These are phyloP conservation scores for Trichosurus vulpecula DNA, from an alignment of 2,797 vertebrate genomes.

Conservation along the genomic window DNA sequence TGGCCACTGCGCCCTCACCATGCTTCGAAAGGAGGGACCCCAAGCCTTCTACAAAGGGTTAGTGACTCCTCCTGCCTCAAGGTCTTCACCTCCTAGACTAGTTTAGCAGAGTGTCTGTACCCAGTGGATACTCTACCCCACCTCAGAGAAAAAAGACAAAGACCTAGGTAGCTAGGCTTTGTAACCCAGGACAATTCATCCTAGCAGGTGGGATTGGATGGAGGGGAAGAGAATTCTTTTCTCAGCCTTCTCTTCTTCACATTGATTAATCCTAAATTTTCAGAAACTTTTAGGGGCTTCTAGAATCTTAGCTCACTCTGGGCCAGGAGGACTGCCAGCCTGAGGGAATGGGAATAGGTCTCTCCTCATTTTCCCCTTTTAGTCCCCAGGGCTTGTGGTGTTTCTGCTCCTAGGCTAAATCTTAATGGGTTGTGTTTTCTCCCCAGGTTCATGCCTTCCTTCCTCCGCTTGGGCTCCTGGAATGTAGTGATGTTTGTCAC, in stretches of 20 bases:
- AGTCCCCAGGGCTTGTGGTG: not conserved
- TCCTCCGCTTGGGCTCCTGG: conserved; percentile 94
- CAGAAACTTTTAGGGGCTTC: no score
- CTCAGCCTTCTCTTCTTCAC: no score
- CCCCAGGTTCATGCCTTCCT: conserved; percentile 93
- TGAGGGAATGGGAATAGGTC: not conserved
- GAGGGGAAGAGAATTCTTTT: no score
- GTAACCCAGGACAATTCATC: not conserved
- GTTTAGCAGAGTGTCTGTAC: no score
- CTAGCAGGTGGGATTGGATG: no score
- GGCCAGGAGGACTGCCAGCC: not conserved
- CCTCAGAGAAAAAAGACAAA: not conserved
- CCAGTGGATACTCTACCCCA: not conserved
- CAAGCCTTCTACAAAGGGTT: conserved; percentile 95
- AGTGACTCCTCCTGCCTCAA: conserved; percentile 57
- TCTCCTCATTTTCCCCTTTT: rapidly evolving
- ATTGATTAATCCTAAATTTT: no score
- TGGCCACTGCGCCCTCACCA: conserved; percentile 90
- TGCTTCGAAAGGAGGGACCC: conserved; percentile 91
- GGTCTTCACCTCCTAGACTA: not conserved
- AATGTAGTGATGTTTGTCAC: conserved; percentile 97
- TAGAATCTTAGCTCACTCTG: not conserved
- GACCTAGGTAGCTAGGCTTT: not conserved
- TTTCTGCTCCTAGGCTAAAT: not conserved
- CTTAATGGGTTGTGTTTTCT: conserved; percentile 25